Percentiles rank a stretch among this genome's conserved stretches.
phyloP scores from a whole-genome alignment of 2,888 invertebrate species.

The Lasioglossum oenotherae region DNA sequence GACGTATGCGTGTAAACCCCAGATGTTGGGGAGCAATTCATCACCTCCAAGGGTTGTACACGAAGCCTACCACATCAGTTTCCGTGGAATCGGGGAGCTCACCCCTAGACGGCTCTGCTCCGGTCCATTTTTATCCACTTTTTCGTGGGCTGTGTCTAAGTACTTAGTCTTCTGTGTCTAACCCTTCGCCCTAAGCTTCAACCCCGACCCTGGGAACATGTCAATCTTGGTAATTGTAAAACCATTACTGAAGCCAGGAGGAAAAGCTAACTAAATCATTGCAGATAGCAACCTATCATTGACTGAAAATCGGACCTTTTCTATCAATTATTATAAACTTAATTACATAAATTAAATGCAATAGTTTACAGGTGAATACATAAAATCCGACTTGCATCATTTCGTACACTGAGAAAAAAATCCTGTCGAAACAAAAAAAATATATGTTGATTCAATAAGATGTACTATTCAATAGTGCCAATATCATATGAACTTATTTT shows the following conservation, averaged over 20 bases:
- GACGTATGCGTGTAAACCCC: background rate
- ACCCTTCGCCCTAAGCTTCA: background rate
- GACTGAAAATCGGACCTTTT: too few relatives aligned
- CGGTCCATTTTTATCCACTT: background rate
- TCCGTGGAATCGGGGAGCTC: background rate
- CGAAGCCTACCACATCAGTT: background rate
- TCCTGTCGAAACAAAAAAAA: too few relatives aligned
- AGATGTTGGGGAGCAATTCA: background rate
- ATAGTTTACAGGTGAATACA: too few relatives aligned
- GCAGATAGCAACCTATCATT: too few relatives aligned
- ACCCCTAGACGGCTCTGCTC: background rate
- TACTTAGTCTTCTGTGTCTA: background rate
- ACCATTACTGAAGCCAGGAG: background rate
- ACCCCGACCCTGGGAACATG: background rate
- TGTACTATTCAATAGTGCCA: too few relatives aligned
- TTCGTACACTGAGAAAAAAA: too few relatives aligned
- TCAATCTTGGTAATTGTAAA: background rate
- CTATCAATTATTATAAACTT: too few relatives aligned
- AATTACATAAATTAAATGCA: too few relatives aligned
- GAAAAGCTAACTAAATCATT: background rate
- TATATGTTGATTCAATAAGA: too few relatives aligned
- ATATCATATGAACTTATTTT: too few relatives aligned
- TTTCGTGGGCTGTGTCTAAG: background rate
- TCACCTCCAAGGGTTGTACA: constrained; percentile 3
- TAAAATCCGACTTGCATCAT: too few relatives aligned